phyloP scores from a whole-genome alignment of 1,140 invertebrate species.

The Aphaenogaster floridana region DNA sequence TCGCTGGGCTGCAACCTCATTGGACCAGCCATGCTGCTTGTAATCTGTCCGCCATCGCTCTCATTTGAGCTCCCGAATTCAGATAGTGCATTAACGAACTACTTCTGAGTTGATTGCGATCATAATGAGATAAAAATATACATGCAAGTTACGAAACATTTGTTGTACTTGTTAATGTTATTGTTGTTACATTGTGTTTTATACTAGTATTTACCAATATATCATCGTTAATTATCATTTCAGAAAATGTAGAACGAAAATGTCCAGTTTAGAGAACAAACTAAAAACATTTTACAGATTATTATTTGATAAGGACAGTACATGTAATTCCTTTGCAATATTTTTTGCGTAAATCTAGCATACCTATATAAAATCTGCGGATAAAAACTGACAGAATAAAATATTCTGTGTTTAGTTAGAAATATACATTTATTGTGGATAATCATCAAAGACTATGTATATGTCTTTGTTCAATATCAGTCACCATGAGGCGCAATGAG shows the following conservation, averaged over 20 bases:
- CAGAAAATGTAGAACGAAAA: neutral
- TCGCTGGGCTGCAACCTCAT: conserved; percentile 46
- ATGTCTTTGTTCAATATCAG: neutral
- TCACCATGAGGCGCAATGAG: neutral
- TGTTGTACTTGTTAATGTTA: neutral
- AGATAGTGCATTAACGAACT: conserved; percentile 41
- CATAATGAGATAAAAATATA: conserved; percentile 11
- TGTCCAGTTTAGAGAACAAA: neutral
- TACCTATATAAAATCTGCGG: neutral
- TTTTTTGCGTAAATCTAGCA: neutral
- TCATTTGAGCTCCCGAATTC: conserved; percentile 52
- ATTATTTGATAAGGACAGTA: neutral
- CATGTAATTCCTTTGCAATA: neutral
- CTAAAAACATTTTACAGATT: neutral
- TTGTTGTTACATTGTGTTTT: neutral
- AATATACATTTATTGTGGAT: neutral
- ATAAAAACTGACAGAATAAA: neutral
- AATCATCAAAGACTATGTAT: neutral
- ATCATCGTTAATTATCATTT: neutral
- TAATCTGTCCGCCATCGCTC: conserved; percentile 61
- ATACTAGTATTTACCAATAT: neutral
- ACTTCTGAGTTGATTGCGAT: conserved; percentile 39
- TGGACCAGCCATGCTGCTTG: conserved; percentile 38
- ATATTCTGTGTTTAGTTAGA: neutral
- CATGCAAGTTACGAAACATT: neutral